A percentile compares a stretch with the other conserved stretches of the same genome.
Evolutionary conservation across 2,113 vertebrate species (phyloP).

Genomic region (Mola mola): DNA sequence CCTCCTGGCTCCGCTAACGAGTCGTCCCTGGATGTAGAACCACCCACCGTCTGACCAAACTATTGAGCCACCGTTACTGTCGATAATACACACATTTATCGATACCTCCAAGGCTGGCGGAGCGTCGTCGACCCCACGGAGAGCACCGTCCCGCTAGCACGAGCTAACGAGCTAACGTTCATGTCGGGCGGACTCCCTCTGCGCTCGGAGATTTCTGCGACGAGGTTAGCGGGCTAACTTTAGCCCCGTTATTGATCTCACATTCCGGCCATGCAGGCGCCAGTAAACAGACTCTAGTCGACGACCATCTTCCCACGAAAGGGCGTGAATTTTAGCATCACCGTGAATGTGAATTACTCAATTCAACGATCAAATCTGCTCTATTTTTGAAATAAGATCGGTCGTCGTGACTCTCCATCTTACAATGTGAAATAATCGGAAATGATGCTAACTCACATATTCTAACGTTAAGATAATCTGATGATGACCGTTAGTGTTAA

Average conservation of each 20-base stretch:
- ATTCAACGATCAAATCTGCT: no score
- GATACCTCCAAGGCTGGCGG: not conserved
- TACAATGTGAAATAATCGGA: no score
- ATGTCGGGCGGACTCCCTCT: constrained; percentile 60
- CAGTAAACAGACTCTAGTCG: accelerated
- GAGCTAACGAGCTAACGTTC: constrained; percentile 27
- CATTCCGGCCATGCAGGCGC: not conserved
- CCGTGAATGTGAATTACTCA: accelerated
- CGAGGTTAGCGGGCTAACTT: constrained; percentile 71
- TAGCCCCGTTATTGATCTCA: constrained; percentile 41
- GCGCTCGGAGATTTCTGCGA: constrained; percentile 50
- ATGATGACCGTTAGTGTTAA: no score
- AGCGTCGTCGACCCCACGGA: not conserved
- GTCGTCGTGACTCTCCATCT: constrained; percentile 32
- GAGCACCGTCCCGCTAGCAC: not conserved
- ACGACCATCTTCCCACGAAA: not conserved
- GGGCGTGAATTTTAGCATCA: accelerated
- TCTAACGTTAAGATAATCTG: not conserved
- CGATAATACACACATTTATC: not conserved
- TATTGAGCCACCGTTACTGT: not conserved
- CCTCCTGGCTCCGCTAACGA: constrained; percentile 34
- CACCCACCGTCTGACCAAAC: constrained; percentile 2
- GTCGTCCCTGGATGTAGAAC: constrained; percentile 27
- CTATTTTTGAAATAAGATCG: constrained; percentile 15
- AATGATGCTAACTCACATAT: not conserved